Percentiles rank a stretch among this genome's conserved stretches.
Conservation (phyloP, 1,140 invertebrate species). For the Uloborus diversus region DNA sequence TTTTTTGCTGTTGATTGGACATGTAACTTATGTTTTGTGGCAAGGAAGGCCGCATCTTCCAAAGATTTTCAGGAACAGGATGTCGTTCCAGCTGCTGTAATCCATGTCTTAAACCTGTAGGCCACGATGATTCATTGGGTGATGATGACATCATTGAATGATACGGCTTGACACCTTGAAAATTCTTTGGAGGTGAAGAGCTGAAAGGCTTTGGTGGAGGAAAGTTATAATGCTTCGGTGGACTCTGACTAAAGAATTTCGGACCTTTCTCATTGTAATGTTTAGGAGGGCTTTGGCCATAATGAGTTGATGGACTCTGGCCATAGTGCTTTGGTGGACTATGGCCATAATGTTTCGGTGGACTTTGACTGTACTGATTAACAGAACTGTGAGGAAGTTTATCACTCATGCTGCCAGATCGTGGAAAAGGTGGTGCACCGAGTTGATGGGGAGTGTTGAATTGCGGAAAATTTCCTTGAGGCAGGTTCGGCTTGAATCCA, state of each 20-base stretch:
- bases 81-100: neutral
- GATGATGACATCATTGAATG: too few species aligned
- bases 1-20: conserved; percentile 5
- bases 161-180: too few species aligned
- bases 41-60: neutral
- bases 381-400: conserved; percentile 7
- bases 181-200: conserved; percentile 24
- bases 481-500: neutral
- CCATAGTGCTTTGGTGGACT: too few species aligned
- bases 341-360: too few species aligned
- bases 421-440: conserved; percentile 11
- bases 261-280: too few species aligned
- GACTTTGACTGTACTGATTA: too few species aligned
- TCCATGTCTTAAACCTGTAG: neutral
- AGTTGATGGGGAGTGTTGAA: neutral
- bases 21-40: neutral
- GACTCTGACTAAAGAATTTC: too few species aligned
- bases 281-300: too few species aligned
- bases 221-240: too few species aligned
- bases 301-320: too few species aligned
- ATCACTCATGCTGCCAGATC: neutral
- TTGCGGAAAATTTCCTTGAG: neutral
- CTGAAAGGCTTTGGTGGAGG: conserved; percentile 9
- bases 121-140: neutral
- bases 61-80: neutral